These are phyloP conservation scores for Masticophis lateralis DNA, from an alignment of 2,797 vertebrate genomes.

Conservation along the genomic window DNA sequence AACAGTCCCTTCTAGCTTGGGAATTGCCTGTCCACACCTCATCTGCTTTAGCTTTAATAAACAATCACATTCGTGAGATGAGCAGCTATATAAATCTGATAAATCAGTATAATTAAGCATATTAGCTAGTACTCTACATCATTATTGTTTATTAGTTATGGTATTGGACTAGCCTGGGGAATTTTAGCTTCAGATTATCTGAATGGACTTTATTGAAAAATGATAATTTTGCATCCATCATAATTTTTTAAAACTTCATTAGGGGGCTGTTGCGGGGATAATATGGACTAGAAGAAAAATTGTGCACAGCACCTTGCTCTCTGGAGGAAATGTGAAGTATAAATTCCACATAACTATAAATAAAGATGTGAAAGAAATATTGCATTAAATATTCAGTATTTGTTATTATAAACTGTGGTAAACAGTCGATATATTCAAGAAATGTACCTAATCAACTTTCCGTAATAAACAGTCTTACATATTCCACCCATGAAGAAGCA, in stretches of 20 bases:
- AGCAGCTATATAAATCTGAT: not conserved
- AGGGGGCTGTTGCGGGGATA: not conserved
- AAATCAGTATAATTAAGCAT: not conserved
- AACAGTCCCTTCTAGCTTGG: not conserved
- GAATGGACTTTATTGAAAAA: not conserved
- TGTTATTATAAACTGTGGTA: not conserved
- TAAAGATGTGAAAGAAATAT: not conserved
- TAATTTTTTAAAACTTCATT: not conserved
- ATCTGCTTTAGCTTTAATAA: not conserved
- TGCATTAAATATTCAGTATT: not conserved
- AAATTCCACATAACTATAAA: not conserved
- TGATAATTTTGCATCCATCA: not conserved
- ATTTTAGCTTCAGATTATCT: not conserved
- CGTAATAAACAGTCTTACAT: not conserved
- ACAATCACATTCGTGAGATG: not conserved
- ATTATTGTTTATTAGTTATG: not conserved
- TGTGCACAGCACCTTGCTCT: not conserved
- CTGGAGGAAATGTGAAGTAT: not conserved
- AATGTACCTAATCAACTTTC: not conserved
- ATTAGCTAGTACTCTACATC: not conserved
- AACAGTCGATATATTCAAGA: not conserved
- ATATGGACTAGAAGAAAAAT: not conserved
- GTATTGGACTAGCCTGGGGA: not conserved
- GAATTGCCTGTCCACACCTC: not conserved
- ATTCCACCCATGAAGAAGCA: not conserved